phyloP scores from a whole-genome alignment of 2,888 invertebrate species.

The Neoitamus cyanurus region DNA sequence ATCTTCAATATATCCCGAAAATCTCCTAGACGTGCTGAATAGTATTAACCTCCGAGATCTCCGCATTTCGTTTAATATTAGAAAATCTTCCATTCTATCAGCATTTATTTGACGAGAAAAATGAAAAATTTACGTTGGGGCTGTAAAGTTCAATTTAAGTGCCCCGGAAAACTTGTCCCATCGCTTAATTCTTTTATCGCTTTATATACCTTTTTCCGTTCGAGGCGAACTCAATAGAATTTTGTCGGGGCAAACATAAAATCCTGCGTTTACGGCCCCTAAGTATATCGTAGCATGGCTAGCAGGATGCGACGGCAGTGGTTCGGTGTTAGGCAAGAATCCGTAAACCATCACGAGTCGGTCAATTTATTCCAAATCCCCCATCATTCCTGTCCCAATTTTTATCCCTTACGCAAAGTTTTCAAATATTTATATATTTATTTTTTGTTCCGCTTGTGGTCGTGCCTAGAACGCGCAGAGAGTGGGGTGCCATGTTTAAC shows the following conservation, averaged over 20 bases:
- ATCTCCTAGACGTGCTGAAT: background rate
- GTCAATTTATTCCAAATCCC: constrained; percentile 39
- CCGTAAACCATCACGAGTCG: constrained; percentile 27
- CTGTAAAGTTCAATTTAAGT: background rate
- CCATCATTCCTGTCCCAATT: constrained; percentile 30
- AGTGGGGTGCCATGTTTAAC: background rate
- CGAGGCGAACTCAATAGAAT: background rate
- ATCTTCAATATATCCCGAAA: background rate
- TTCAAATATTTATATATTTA: constrained; percentile 44
- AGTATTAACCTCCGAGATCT: background rate
- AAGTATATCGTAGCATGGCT: background rate
- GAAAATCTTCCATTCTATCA: background rate
- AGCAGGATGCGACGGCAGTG: background rate
- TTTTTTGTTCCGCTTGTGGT: constrained; percentile 17
- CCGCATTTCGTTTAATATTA: background rate
- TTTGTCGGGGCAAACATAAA: background rate
- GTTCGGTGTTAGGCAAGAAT: background rate
- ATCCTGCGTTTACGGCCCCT: background rate
- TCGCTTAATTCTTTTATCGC: constrained; percentile 9
- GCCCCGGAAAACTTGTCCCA: background rate
- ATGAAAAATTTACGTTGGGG: background rate
- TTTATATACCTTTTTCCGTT: background rate
- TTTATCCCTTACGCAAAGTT: constrained; percentile 34
- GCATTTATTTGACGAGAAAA: background rate
- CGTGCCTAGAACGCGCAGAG: background rate